Percentiles rank a stretch among this genome's conserved stretches.
phyloP scores from a whole-genome alignment of 2,797 vertebrate genomes.

The Pipistrellus pygmaeus region DNA sequence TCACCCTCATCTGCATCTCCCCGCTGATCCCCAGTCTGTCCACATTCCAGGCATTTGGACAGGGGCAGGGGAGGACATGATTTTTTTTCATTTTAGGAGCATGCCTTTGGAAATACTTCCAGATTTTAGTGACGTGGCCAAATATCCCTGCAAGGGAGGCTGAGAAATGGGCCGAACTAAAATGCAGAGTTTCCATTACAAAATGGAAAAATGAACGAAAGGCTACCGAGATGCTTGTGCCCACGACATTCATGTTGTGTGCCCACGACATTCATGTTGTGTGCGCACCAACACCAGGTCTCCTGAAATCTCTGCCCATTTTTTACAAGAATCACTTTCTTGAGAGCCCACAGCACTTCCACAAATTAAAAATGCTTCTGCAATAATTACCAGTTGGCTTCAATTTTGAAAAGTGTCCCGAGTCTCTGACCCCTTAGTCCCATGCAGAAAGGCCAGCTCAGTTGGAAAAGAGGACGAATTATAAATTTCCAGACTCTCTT shows the following conservation, averaged over 20 bases:
- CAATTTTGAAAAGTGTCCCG: neutral
- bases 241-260: rapidly evolving
- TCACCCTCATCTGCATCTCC: neutral
- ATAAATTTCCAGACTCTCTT: neutral
- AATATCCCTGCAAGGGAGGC: neutral
- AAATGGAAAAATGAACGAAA: neutral
- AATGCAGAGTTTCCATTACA: neutral
- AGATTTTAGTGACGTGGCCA: neutral
- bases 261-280: rapidly evolving
- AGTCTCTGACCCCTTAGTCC: neutral
- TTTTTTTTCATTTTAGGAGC: neutral
- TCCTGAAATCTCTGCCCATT: neutral
- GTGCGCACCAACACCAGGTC: rapidly evolving
- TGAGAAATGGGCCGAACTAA: neutral
- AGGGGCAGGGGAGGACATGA: neutral
- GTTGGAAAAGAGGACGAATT: neutral
- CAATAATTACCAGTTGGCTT: neutral
- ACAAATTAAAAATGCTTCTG: neutral
- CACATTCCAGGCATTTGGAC: neutral
- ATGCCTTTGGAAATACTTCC: neutral
- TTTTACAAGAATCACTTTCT: neutral
- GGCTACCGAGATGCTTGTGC: rapidly evolving
- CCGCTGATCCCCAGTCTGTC: neutral
- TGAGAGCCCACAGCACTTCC: neutral
- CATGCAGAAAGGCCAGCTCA: neutral